Evolutionary conservation across 2,797 vertebrate species (phyloP).

Genomic region (Monodelphis domestica): DNA sequence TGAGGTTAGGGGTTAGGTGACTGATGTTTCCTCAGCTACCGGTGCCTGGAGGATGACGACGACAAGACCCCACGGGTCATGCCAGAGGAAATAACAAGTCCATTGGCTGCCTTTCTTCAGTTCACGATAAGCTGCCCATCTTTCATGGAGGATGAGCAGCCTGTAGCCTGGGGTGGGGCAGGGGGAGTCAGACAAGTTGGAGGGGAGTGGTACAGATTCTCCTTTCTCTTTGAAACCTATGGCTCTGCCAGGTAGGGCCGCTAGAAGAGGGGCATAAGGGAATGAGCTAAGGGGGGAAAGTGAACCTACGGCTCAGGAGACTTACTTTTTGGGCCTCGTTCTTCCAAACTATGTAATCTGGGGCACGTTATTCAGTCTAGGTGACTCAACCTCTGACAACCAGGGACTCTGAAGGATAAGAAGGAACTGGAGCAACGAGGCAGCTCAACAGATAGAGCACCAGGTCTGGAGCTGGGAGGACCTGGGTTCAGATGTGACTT

Average conservation of each 20-base stretch:
- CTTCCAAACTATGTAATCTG: neutral
- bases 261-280: neutral
- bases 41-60: neutral
- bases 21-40: slow-evolving; percentile 39
- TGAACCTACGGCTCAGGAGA: neutral
- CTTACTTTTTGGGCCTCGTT: neutral
- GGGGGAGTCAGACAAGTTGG: neutral
- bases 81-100: slow-evolving; percentile 59
- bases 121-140: neutral
- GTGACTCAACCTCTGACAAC: neutral
- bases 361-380: neutral
- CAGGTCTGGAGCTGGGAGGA: no score
- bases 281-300: neutral
- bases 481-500: no score
- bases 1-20: slow-evolving; percentile 15
- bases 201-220: neutral
- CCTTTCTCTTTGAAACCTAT: neutral
- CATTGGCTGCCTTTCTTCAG: neutral
- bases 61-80: slow-evolving; percentile 4
- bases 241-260: neutral
- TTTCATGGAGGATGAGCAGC: neutral
- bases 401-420: neutral
- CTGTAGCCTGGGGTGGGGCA: neutral
- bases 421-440: no score
- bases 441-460: no score